Percentiles rank a stretch among this genome's conserved stretches.
phyloP scores from a whole-genome alignment of 2,797 vertebrate species.

The Spheniscus humboldti region DNA sequence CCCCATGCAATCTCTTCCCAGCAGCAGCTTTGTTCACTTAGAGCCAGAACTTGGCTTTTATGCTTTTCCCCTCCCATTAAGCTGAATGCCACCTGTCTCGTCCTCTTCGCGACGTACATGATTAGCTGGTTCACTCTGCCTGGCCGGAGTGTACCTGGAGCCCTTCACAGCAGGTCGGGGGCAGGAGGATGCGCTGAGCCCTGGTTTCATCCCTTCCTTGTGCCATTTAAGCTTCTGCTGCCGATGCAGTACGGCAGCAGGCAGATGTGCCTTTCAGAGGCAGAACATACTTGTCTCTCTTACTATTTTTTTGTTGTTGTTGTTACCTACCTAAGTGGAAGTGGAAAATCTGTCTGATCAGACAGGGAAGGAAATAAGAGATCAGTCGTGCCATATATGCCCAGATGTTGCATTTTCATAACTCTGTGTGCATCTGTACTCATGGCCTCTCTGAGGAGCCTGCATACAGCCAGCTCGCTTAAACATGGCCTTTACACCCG shows the following conservation, averaged over 20 bases:
- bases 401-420: neutral
- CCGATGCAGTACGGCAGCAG: neutral
- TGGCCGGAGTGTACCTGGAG: neutral
- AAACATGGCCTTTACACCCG: neutral
- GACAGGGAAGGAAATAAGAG: neutral
- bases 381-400: neutral
- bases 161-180: neutral
- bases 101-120: neutral
- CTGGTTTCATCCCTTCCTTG: neutral
- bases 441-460: neutral
- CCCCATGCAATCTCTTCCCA: neutral
- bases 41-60: neutral
- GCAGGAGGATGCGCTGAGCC: neutral
- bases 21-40: neutral
- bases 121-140: neutral
- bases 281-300: neutral
- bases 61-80: neutral
- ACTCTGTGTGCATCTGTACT: neutral
- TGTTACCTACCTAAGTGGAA: neutral
- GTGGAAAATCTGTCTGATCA: neutral
- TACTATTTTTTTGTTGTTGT: neutral
- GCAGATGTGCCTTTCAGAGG: neutral
- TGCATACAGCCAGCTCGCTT: neutral
- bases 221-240: neutral
- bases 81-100: neutral